A percentile compares a stretch with the other conserved stretches of the same genome.
Conservation (phyloP, 2,113 vertebrate species). For the Climacteris rufus region DNA sequence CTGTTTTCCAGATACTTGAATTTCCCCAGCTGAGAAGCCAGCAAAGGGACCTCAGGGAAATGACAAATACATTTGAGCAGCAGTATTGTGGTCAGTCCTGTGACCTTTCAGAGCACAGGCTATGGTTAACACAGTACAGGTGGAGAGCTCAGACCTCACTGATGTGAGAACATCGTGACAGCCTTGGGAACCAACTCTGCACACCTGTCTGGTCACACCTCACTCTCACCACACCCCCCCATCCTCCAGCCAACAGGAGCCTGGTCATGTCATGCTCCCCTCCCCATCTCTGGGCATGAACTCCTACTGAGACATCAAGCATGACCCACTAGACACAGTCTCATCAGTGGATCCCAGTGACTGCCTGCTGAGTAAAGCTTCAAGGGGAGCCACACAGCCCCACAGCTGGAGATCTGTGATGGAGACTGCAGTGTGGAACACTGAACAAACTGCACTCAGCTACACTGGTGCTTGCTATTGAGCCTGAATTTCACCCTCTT, state of each 20-base stretch:
- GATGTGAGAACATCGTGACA: neutral
- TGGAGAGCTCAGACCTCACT: neutral
- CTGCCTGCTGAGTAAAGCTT: neutral
- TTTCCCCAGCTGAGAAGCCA: neutral
- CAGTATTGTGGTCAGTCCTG: neutral
- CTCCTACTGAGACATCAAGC: neutral
- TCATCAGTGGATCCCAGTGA: neutral
- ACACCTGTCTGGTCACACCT: neutral
- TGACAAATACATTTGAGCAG: neutral
- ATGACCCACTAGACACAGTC: neutral
- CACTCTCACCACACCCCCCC: neutral
- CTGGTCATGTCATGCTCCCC: rapidly evolving
- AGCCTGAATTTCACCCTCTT: neutral
- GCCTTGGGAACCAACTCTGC: neutral
- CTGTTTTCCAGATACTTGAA: neutral
- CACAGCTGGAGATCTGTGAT: neutral
- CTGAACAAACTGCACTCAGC: neutral
- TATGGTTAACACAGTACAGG: neutral
- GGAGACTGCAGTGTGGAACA: neutral
- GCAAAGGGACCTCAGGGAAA: neutral
- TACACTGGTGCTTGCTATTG: neutral
- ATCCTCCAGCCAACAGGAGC: neutral
- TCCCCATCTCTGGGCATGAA: neutral
- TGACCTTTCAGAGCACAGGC: neutral
- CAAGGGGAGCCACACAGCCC: neutral